Evolutionary conservation across 2,113 vertebrate species (phyloP).

Genomic region (Apteryx mantelli): DNA sequence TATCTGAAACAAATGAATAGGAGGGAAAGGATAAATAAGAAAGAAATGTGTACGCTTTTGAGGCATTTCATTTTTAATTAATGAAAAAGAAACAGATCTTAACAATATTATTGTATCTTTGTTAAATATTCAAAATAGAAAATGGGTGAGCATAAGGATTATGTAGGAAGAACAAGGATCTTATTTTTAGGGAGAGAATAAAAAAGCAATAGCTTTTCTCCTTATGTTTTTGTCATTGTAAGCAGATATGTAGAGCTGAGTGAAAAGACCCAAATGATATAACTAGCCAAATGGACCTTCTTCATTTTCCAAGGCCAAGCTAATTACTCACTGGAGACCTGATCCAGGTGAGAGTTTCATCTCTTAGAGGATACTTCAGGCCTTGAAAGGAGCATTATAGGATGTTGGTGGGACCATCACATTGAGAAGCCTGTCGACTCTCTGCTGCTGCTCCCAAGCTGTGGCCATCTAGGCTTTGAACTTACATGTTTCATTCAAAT

Average conservation of each 20-base stretch:
- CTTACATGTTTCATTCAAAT: neutral
- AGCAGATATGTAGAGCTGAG: neutral
- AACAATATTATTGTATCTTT: neutral
- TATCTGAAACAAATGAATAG: neutral
- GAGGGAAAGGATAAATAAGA: neutral
- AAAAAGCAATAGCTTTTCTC: neutral
- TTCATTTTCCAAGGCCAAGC: neutral
- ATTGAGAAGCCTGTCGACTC: neutral
- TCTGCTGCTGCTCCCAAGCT: neutral
- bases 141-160: neutral
- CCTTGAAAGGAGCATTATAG: neutral
- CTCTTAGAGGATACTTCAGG: neutral
- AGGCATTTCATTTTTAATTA: neutral
- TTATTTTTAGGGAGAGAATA: neutral
- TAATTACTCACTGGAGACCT: slow-evolving; percentile 1
- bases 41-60: neutral
- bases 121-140: neutral
- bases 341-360: neutral
- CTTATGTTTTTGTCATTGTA: neutral
- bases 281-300: neutral
- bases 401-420: neutral
- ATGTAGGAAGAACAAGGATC: neutral
- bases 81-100: neutral
- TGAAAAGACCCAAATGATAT: neutral
- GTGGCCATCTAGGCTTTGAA: neutral